These are phyloP conservation scores for Phyllostomus hastatus DNA, from an alignment of 2,113 vertebrate species.

Conservation along the genomic window DNA sequence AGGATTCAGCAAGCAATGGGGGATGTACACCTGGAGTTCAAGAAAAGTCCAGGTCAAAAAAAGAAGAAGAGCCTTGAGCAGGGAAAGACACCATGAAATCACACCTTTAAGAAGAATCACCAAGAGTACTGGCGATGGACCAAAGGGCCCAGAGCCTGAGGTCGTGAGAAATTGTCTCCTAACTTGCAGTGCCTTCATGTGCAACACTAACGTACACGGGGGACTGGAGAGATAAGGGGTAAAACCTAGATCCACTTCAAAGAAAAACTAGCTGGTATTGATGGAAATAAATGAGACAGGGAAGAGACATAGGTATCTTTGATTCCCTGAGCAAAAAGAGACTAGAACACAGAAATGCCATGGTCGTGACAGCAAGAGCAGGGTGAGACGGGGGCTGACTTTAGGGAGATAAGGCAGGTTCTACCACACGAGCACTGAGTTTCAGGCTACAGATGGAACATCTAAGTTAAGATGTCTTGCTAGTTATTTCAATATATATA, in stretches of 20 bases:
- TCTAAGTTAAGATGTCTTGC: neutral
- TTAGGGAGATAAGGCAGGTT: neutral
- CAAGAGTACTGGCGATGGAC: too few relatives aligned
- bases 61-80: neutral
- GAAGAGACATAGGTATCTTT: neutral
- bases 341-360: neutral
- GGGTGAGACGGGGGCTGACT: neutral
- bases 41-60: neutral
- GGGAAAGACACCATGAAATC: neutral
- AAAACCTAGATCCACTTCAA: neutral
- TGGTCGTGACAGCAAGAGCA: too few relatives aligned
- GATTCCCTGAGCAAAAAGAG: neutral
- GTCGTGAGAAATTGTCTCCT: neutral
- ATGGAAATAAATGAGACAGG: neutral
- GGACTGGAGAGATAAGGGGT: neutral
- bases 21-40: neutral
- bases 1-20: neutral
- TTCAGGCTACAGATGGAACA: neutral
- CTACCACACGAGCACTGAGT: neutral
- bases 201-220: neutral
- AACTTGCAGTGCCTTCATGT: neutral
- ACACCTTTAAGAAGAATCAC: neutral
- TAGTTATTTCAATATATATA: neutral
- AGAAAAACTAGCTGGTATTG: neutral
- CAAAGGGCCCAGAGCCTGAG: neutral